Evolutionary conservation across 2,113 vertebrate species (phyloP), one percentile per base, ranked within the genome.

Genomic region (Otolemur garnettii): DNA sequence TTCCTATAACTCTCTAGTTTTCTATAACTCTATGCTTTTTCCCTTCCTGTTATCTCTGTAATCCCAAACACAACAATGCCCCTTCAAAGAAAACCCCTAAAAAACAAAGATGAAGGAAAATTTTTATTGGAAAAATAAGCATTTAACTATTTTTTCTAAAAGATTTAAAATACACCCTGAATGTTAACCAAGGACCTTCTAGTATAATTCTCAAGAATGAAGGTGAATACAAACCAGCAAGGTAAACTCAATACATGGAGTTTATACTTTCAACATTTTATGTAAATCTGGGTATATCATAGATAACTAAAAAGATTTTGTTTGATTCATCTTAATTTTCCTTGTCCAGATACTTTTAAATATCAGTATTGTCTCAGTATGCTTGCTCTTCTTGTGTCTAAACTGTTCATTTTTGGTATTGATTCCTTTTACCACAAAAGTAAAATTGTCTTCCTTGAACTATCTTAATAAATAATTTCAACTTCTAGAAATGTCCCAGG

Each of bases 361-460:
- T 75, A 64, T 77, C 57, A 77, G 5, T 45, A 13, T 42, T 86
- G 9, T 79, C 35, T 64, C 26, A 22, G 0, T 71, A 53, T 22
- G 2, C 18, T 90, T 93, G 19, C 59, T 87, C 68, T 35, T 80
- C 30, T 96, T 74, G 68, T 45, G 9, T 69, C 45, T 81, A 77
- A 93, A 89, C 22, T 79, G 33, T 80, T 89, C 22, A 72, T 19
- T 75, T 91, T 92, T 22, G 3, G 2, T 82, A 38, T 69, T 81
- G 80, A 72, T 95, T 91, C 33, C 7, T 94, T 97, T 93, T 42
- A 90, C 64, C 19, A n/a, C 42, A 80, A 86, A 87, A 60, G 35
- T 68, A 62, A 90, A 92, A 92, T 2, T 11, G n/a, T 81, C 66
- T 96, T 94, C 22, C 50, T 90, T 96, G 55, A 68, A 91, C 38